Conservation (phyloP, 30 jellyfish, hydroid and myxozoan genomes). For the Sanderia malayensis region DNA sequence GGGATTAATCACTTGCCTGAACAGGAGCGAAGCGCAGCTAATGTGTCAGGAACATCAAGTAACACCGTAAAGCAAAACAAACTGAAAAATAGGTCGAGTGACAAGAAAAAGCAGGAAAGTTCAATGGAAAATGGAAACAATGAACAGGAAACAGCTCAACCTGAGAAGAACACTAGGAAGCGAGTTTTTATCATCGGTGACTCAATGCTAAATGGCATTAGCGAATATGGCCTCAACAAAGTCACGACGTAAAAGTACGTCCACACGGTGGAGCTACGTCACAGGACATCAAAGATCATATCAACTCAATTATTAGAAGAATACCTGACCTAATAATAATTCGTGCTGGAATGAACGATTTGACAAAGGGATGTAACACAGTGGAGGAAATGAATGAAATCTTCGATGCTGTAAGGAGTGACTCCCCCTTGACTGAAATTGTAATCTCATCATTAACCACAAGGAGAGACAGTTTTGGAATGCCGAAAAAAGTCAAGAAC, state of each 20-base stretch:
- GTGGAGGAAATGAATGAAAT: slow-evolving; percentile 28
- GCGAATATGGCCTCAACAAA: slow-evolving; percentile 36
- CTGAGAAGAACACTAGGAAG: slow-evolving; percentile 35
- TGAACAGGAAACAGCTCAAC: slow-evolving; percentile 42
- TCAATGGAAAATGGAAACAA: slow-evolving; percentile 40
- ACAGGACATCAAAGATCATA: slow-evolving; percentile 20
- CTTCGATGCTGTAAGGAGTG: slow-evolving; percentile 31
- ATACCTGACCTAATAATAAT: slow-evolving; percentile 30
- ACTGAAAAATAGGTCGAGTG: slow-evolving; percentile 35
- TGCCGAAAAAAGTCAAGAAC: slow-evolving; percentile 45
- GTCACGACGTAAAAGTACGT: slow-evolving; percentile 23
- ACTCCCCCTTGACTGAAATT: slow-evolving; percentile 28
- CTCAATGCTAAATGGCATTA: slow-evolving; percentile 53
- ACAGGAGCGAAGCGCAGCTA: slow-evolving; percentile 43
- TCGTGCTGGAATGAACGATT: slow-evolving; percentile 11
- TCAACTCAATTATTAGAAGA: slow-evolving; percentile 21
- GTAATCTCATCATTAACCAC: slow-evolving; percentile 32
- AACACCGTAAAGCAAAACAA: slow-evolving; percentile 11
- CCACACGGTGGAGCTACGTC: slow-evolving; percentile 42
- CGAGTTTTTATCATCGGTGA: slow-evolving; percentile 35
- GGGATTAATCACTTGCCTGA: slow-evolving; percentile 48
- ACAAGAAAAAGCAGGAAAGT: slow-evolving; percentile 38
- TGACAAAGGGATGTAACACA: slow-evolving; percentile 7
- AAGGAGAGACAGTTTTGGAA: slow-evolving; percentile 39
- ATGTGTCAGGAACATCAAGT: slow-evolving; percentile 27